Evolutionary conservation across 2,797 vertebrate species (phyloP).

Genomic region (Aphelocoma californica): DNA sequence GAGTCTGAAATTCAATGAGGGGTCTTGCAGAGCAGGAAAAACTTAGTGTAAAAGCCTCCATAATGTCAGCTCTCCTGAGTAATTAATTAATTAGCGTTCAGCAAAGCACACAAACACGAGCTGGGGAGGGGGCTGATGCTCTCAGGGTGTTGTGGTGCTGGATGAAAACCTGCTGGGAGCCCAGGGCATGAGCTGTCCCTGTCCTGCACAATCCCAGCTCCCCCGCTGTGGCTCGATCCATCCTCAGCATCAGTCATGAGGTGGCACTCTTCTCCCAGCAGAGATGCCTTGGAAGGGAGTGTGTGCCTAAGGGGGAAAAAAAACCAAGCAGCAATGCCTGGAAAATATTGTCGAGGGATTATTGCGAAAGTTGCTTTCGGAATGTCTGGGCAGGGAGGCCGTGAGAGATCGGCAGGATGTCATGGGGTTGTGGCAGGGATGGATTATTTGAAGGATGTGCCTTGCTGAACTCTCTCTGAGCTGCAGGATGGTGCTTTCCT

Average conservation of each 20-base stretch:
- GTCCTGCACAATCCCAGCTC: not conserved
- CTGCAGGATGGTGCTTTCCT: not conserved
- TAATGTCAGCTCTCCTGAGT: not conserved
- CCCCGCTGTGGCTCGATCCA: not conserved
- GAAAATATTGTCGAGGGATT: not conserved
- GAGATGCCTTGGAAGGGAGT: not conserved
- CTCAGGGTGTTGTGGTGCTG: not conserved
- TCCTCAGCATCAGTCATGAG: constrained; percentile 37
- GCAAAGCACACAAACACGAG: not conserved
- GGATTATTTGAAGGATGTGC: not conserved
- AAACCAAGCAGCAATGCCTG: not conserved
- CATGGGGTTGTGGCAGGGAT: fast-evolving
- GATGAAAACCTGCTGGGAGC: not conserved
- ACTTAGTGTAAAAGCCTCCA: not conserved
- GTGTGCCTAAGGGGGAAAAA: not conserved
- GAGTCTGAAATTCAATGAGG: not conserved
- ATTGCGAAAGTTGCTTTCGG: not conserved
- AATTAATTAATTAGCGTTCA: not conserved
- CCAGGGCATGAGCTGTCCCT: not conserved
- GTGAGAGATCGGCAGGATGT: not conserved
- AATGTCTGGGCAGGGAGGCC: not conserved
- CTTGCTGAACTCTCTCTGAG: not conserved
- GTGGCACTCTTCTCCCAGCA: constrained; percentile 57
- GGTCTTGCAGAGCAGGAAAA: not conserved
- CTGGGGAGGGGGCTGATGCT: not conserved